Evolutionary conservation across 2,888 invertebrate species (phyloP).

Genomic region (Ephialtes manifestator): DNA sequence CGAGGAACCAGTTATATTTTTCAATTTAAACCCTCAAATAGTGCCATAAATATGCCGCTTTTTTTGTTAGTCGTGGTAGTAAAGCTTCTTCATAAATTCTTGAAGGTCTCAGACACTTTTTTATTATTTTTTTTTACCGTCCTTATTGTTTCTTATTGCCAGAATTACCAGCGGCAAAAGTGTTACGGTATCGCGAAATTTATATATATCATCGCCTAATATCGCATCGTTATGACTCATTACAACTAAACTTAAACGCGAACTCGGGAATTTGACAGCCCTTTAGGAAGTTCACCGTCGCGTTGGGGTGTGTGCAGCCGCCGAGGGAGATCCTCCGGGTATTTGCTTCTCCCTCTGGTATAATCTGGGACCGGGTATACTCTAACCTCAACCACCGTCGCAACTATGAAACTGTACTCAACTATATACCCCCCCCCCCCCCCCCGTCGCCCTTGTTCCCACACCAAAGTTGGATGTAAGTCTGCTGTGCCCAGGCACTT

Average conservation of each 20-base stretch:
- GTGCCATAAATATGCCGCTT: too few species aligned
- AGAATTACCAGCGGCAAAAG: neutral
- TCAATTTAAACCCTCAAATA: too few species aligned
- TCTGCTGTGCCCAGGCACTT: slow-evolving; percentile 24
- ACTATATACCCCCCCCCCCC: neutral
- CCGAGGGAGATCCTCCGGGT: slow-evolving; percentile 20
- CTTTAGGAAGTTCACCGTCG: slow-evolving; percentile 6
- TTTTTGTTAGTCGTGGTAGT: too few species aligned
- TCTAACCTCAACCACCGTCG: slow-evolving; percentile 3
- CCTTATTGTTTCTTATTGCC: neutral
- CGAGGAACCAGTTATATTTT: too few species aligned
- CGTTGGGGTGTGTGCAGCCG: slow-evolving; percentile 11
- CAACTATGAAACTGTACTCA: slow-evolving; percentile 34
- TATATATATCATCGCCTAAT: slow-evolving; percentile 1
- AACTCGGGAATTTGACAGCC: slow-evolving; percentile 16
- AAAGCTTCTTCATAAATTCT: too few species aligned
- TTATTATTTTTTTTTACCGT: neutral
- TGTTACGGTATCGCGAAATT: neutral
- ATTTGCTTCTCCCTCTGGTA: neutral
- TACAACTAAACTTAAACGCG: neutral
- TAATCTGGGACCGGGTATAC: slow-evolving; percentile 2
- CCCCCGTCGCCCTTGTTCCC: neutral
- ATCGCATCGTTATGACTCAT: slow-evolving; percentile 7
- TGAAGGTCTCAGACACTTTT: too few species aligned
- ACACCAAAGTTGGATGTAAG: slow-evolving; percentile 13